Evolutionary conservation across 2,113 vertebrate species (phyloP), one percentile per base, ranked within the genome.

Genomic region (Coptodon rendalli): DNA sequence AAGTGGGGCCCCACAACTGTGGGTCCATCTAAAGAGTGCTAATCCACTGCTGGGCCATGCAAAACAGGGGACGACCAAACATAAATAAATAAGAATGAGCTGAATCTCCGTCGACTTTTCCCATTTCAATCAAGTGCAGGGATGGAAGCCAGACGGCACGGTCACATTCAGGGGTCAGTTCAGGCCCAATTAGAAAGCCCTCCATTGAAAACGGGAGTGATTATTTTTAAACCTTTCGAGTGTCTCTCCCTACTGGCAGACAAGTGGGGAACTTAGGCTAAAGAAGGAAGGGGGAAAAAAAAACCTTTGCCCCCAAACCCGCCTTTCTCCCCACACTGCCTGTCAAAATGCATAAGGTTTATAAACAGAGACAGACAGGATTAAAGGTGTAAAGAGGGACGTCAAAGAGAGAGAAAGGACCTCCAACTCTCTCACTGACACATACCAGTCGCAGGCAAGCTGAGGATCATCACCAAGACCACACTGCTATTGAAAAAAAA

Each of bases 31-130:
- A 86, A 89, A 84, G 89, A 93, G 93, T 90, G 90, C 92, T 94
- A 94, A 96, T 95, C 91, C 89, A 89, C 87, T 54, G 31, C 86
- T 66, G 85, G 84, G 89, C 86, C 80, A 88, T 87, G 87, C 85
- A 89, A 89, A 93, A 86, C 86, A 93, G 87, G 80, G 76, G 86
- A 92, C 73, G 31, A 82, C 82, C 85, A 91, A 93, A 94, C 92
- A 94, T 94, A 95, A 95, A 94, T 94, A 96, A 95, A 96, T 95
- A 94, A 81, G 87, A 94, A 88, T 48, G 89, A 94, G 85, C 53
- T 66, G 78, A 90, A 93, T 92, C 88, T 92, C 87, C 81, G 80
- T 83, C 82, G 81, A 53, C 89, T 91, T 93, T 92, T 87, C 93
- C 91, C 83, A 79, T 94, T 96, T 95, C 94, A 95, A 88, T 95